Conservation (phyloP, 2,113 vertebrate genomes). For the Carassius carassius region DNA sequence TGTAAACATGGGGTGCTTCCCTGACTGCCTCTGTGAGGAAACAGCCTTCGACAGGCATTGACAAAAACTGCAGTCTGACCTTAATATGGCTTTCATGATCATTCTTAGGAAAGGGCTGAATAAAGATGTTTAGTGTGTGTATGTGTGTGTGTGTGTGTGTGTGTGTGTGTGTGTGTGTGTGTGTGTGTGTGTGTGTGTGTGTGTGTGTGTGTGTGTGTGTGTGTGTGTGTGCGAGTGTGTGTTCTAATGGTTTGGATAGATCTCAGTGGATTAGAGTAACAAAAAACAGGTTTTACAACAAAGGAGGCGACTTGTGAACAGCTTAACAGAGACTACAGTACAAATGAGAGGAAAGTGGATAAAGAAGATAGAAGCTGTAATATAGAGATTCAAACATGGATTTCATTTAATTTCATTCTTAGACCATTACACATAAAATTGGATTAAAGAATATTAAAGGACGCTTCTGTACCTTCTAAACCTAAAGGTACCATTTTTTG, state of each 20-base stretch:
- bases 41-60: conserved; percentile 34
- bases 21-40: conserved; percentile 53
- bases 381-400: neutral
- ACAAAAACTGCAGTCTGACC: conserved; percentile 13
- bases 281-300: conserved; percentile 75
- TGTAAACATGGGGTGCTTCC: conserved; percentile 66
- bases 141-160: too few species aligned
- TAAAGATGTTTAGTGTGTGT: conserved; percentile 37
- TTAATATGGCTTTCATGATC: neutral
- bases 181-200: neutral
- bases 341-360: neutral
- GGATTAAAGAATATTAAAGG: neutral
- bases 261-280: conserved; percentile 57
- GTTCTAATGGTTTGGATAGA: conserved; percentile 43
- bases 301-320: conserved; percentile 15
- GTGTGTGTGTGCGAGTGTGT: neutral
- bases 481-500: too few species aligned
- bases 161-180: neutral
- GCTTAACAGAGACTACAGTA: neutral
- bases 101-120: conserved; percentile 12
- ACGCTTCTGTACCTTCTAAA: too few species aligned
- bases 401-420: neutral
- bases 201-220: too few species aligned
- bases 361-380: neutral
- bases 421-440: neutral